Evolutionary conservation across 2,888 invertebrate species (phyloP), one percentile per base, ranked within the genome.

Genomic region (Folsomia manolachei): DNA sequence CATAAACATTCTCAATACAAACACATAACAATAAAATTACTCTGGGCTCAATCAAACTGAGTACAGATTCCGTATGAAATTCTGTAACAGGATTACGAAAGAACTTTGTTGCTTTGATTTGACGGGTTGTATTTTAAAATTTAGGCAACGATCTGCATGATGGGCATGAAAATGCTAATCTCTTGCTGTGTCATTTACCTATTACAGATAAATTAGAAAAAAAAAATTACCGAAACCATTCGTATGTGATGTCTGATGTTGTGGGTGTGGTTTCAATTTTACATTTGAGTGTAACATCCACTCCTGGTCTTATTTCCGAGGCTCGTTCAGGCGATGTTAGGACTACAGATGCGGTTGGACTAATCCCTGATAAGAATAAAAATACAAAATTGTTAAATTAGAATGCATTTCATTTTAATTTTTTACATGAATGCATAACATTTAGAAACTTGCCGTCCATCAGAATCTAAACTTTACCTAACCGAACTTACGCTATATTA

Each of bases 191-290:
- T n/a, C n/a, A n/a, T n/a, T n/a, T n/a, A n/a, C n/a, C n/a, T n/a
- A n/a, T n/a, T n/a, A n/a, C n/a, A n/a, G n/a, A n/a, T n/a, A n/a
- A n/a, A n/a, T n/a, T n/a, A n/a, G n/a, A n/a, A 9, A 39, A 39
- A 39, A 56, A 19, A 19, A 60, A 70, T 75, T 83, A 88, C 89
- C 87, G 87, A 85, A 88, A 89, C 90, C 90, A 91, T 80, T 89
- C 87, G 82, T 88, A 87, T 80, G 85, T 85, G 76, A 90, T 87
- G 77, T 89, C 88, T 18, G 70, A 66, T 24, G 89, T 89, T 25
- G 89, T 89, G n/a, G n/a, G n/a, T n/a, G n/a, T n/a, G 69, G 90
- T 90, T 74, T 89, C 88, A 76, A 88, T 87, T 81, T 88, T 87
- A 83, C 90, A 90, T 78, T 88, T 86, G 67, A 90, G 85, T 69